These are phyloP conservation scores for Rhinatrema bivittatum DNA, from an alignment of 2,797 vertebrate genomes.

Conservation along the genomic window DNA sequence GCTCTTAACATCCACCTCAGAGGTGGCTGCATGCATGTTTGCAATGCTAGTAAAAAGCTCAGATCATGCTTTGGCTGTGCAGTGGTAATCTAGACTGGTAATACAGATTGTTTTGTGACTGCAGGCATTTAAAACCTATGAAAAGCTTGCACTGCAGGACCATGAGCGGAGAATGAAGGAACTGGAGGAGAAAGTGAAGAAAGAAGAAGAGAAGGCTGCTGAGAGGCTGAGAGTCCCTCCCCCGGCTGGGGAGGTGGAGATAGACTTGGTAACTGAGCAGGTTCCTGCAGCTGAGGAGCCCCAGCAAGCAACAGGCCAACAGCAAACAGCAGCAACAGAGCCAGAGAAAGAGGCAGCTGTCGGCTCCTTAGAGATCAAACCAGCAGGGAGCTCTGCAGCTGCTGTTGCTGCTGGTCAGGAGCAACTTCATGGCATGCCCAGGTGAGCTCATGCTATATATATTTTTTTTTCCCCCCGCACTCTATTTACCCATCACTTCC, in stretches of 20 bases:
- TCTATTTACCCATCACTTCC: too few species aligned
- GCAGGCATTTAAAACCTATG: slow-evolving; percentile 79
- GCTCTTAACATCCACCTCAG: too few species aligned
- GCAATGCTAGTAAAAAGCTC: slow-evolving; percentile 7
- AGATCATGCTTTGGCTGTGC: too few species aligned
- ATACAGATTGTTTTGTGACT: too few species aligned
- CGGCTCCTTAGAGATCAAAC: too few species aligned
- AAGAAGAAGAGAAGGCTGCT: slow-evolving; percentile 30
- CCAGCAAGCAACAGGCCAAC: not conserved
- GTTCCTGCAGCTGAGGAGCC: not conserved
- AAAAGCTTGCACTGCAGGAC: slow-evolving; percentile 76
- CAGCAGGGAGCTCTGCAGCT: not conserved
- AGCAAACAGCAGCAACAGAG: not conserved
- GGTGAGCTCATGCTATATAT: slow-evolving; percentile 35
- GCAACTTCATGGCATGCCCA: slow-evolving; percentile 18
- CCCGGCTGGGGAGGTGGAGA: slow-evolving; percentile 45
- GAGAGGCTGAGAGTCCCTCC: slow-evolving; percentile 56
- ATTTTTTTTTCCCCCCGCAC: too few species aligned
- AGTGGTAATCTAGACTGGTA: too few species aligned
- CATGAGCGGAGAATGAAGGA: slow-evolving; percentile 56
- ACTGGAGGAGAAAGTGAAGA: slow-evolving; percentile 53
- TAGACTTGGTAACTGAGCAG: slow-evolving; percentile 23
- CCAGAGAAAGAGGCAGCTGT: slow-evolving; percentile 1
- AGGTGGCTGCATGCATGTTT: not conserved
- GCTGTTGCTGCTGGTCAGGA: not conserved